Evolutionary conservation across 2,113 vertebrate genomes (phyloP), one percentile per base, ranked within the genome.

Genomic region (Rhea americana): DNA sequence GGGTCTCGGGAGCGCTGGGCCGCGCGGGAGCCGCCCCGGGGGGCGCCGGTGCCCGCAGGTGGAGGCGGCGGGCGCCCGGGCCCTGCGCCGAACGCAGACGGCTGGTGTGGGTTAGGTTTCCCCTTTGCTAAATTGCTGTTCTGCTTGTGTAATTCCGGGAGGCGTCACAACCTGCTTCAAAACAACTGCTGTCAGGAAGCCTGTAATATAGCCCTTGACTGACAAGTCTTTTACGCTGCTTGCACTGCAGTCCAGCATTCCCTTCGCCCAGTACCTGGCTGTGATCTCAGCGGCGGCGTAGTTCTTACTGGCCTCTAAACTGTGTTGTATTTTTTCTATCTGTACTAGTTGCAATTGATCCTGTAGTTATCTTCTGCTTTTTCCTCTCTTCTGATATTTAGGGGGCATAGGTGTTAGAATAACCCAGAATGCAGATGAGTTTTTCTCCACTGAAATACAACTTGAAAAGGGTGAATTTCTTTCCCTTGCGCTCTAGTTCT

Each of bases 401-500:
- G 99, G 99, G 99, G 91, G 99, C 99, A 85, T 99, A 74, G 99
- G 99, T 94, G 98, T 98, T 79, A 99, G 99, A 98, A 99, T 99
- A 95, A 99, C 99, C 37, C 99, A 99, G 96, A 99, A 99, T 97
- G 99, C 99, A 65, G 99, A 99, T 82, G 99, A 99, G 93, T 99
- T 99, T 97, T 96, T 99, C 80, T 97, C 99, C 53, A 99, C 99
- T 35, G 99, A 99, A 58, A 99, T 98, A 89, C 97, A 99, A 99
- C 89, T 93, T 99, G 88, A 99, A 99, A 97, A 99, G 99, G 98
- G 99, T 99, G 87, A 74, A 89, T 26, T 55, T 63, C 32, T 67
- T 61, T 80, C 37, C 45, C 16, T 22, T 14, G 10, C 55, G 59
- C 32, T 77, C 41, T 28, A 1, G 65, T 93, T 93, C n/a, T 62